Evolutionary conservation across 2,797 vertebrate genomes (phyloP), one percentile per base, ranked within the genome.

Genomic region (Eulemur mongoz): DNA sequence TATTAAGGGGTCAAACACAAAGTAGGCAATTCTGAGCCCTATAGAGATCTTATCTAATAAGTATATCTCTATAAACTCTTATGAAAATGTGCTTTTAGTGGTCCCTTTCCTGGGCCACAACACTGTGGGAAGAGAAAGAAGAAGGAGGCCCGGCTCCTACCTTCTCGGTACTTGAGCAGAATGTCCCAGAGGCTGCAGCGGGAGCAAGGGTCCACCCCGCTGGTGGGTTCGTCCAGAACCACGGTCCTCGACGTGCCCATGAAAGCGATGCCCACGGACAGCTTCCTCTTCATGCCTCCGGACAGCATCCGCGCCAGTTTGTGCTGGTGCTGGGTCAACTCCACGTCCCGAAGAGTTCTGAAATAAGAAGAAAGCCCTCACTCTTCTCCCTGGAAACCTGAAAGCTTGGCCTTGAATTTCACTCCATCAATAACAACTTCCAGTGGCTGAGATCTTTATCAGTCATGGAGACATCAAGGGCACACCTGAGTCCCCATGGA

Each of bases 181-280:
- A 98, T 95, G 69, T 98, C 97, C 98, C 99, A 99, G 93, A 99
- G 98, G 40, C 93, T 84, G 0, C 96, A 98, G 0, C 98, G 98
- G 57, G 98, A 98, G 63, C 98, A 98, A 1, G 99, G 98, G 97
- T 99, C 98, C 93, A 98, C 96, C 27, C 98, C 98, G 27, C 98
- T 98, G 59, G 98, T 99, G 35, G 98, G 98, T 52, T 99, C 98
- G 2, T 99, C 98, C 52, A 99, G 97, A 95, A 99, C 93, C 93
- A 99, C 97, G 0, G 98, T 98, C 91, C 95, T 97, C 1, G 98
- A 97, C 0, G 89, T 89, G 27, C 98, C 98, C 59, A 98, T 97
- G 92, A 99, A 98, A 15, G 98, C 98, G 22, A 99, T 98, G 14
- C 98, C 98, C 32, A 98, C 86, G 32, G 98, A 99, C 12, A 99